Evolutionary conservation across 2,113 vertebrate species (phyloP).

Genomic region (Anas platyrhynchos): DNA sequence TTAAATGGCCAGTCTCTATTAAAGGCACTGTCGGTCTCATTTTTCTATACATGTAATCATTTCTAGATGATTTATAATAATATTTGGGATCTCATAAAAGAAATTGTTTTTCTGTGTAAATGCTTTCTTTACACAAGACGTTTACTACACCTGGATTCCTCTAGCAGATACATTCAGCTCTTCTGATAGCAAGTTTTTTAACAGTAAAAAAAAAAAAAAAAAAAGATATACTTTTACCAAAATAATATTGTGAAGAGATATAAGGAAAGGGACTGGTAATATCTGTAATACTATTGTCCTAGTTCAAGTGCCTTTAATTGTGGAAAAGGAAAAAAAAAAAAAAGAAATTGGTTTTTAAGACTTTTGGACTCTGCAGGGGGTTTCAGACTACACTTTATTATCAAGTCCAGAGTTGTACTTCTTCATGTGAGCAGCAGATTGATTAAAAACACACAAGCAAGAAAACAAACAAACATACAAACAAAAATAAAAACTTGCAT

Average conservation of each 20-base stretch:
- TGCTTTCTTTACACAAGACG: neutral
- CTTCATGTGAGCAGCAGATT: neutral
- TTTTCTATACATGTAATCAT: neutral
- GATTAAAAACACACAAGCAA: neutral
- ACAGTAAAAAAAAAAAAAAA: neutral
- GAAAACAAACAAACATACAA: too few relatives aligned
- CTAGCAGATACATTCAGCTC: neutral
- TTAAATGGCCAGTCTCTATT: neutral
- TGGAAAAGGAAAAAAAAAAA: neutral
- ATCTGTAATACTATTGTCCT: neutral
- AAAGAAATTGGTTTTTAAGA: neutral
- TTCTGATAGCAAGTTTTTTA: neutral
- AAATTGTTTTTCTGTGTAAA: neutral
- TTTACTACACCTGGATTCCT: neutral
- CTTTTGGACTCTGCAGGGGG: neutral
- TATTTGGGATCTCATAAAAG: neutral
- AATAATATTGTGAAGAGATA: neutral
- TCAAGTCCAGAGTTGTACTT: neutral
- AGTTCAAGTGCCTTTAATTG: neutral
- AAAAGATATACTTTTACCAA: neutral
- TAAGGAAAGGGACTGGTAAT: neutral
- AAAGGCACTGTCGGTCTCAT: neutral
- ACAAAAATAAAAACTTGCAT: neutral
- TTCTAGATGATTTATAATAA: neutral
- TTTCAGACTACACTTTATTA: neutral